Evolutionary conservation across 2,797 vertebrate species (phyloP).

Genomic region (Sebastes steindachneri): DNA sequence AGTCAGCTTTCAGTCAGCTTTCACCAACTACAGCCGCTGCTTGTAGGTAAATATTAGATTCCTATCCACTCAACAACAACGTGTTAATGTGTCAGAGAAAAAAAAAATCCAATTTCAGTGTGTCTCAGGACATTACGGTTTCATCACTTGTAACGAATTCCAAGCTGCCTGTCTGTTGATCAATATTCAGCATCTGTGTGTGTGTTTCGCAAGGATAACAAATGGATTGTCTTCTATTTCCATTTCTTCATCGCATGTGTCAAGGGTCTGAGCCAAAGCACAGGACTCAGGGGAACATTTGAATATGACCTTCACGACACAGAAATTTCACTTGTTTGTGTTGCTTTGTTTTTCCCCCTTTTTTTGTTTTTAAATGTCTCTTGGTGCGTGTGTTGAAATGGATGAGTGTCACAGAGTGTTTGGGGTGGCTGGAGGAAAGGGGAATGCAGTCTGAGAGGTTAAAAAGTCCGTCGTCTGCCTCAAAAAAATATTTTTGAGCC

Average conservation of each 20-base stretch:
- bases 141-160: constrained; percentile 21
- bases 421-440: constrained; percentile 10
- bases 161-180: constrained; percentile 37
- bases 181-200: constrained; percentile 37
- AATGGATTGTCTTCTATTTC: constrained; percentile 19
- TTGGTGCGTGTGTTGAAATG: constrained; percentile 5
- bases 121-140: constrained; percentile 24
- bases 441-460: neutral
- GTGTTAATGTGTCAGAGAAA: constrained; percentile 50
- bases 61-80: constrained; percentile 27
- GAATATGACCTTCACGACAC: constrained; percentile 42
- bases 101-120: constrained; percentile 43
- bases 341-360: neutral
- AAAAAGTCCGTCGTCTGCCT: constrained; percentile 12
- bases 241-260: constrained; percentile 23
- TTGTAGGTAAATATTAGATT: constrained; percentile 51
- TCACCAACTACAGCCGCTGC: constrained; percentile 14
- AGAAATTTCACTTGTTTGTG: constrained; percentile 9
- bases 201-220: constrained; percentile 9
- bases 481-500: no score
- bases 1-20: constrained; percentile 28
- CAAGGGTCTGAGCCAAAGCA: constrained; percentile 8
- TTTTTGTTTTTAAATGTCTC: neutral
- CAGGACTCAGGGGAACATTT: constrained; percentile 18
- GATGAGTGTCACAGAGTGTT: constrained; percentile 7